These are phyloP conservation scores for Octomys mimax DNA, from an alignment of 2,797 vertebrate genomes.

Conservation along the genomic window DNA sequence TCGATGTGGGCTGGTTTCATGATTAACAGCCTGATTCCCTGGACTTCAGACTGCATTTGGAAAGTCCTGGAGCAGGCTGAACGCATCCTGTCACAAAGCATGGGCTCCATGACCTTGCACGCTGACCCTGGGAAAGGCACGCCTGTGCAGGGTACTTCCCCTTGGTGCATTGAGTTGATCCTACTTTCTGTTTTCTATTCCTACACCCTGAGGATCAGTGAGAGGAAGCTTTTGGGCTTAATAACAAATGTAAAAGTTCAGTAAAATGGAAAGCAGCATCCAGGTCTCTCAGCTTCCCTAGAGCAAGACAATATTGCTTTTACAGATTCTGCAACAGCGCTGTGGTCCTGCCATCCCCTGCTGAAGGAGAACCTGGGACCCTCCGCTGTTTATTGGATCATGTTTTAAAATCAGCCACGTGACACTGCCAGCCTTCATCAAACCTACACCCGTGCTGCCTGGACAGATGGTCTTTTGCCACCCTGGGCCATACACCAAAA, in stretches of 20 bases:
- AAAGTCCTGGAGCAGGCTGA: neutral
- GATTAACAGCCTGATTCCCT: slow-evolving; percentile 65
- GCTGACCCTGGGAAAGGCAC: neutral
- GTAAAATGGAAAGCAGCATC: slow-evolving; percentile 35
- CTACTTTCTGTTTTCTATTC: slow-evolving; percentile 1
- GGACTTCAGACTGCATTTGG: neutral
- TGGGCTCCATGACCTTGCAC: neutral
- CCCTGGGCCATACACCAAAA: neutral
- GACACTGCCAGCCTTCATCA: neutral
- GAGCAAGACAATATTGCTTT: slow-evolving; percentile 51
- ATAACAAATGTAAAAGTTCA: slow-evolving; percentile 51
- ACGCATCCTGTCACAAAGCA: neutral
- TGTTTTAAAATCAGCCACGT: neutral
- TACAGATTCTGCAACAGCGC: neutral
- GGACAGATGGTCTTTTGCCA: neutral
- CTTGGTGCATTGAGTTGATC: neutral
- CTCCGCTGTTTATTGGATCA: neutral
- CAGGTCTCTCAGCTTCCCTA: neutral
- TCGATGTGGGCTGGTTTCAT: slow-evolving; percentile 55
- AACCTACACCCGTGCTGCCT: neutral
- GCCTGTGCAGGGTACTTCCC: neutral
- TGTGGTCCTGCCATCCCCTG: neutral
- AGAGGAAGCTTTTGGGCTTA: slow-evolving; percentile 20
- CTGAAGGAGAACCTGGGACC: neutral
- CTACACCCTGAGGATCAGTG: neutral